Evolutionary conservation across 2,113 vertebrate genomes (phyloP), one percentile per base, ranked within the genome.

Genomic region (Phoxinus phoxinus): DNA sequence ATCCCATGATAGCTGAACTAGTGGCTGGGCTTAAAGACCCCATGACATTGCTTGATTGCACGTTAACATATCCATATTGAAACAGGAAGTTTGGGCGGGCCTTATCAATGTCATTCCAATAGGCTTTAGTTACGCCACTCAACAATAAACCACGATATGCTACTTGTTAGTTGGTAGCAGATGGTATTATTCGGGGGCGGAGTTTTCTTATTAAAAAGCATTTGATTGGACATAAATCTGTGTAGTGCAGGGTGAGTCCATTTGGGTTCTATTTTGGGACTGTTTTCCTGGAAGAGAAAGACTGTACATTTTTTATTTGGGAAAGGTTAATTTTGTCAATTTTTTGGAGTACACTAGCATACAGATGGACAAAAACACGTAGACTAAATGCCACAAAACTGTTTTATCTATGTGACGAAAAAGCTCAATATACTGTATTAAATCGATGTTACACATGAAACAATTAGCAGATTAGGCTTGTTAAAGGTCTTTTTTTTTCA

Each of bases 81-180:
- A 71, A 21, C 21, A 23, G 12, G 3, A 23, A 46, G 37, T 73
- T 41, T 73, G 23, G 71, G 71, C 0, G 12, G 71, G 23, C 12
- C n/a, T 73, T 74, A 25, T 74, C 23, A 74, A 46, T 46, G 53
- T 56, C 19, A 23, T 56, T 56, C 78, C 35, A 81, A 67, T 10
- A 32, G 17, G 25, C 10, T 81, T 30, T 67, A 21, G 23, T 73
- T 73, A 73, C 2, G 0, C 41, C 35, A 72, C 69, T 72, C 2
- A 7, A n/a, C 41, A n/a, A 73, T 46, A 25, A 73, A 46, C 23
- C 23, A 44, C 23, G 11, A 6, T n/a, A 44, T n/a, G 61, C 25
- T 27, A 27, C n/a, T 27, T n/a, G 3, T n/a, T 72, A 72, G 21
- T n/a, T 46, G 23, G 37, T 46, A 12, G 23, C 10, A 44, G n/a